Evolutionary conservation across 2,888 invertebrate genomes (phyloP), one percentile per base, ranked within the genome.

Genomic region (Pediacus dermestoides): DNA sequence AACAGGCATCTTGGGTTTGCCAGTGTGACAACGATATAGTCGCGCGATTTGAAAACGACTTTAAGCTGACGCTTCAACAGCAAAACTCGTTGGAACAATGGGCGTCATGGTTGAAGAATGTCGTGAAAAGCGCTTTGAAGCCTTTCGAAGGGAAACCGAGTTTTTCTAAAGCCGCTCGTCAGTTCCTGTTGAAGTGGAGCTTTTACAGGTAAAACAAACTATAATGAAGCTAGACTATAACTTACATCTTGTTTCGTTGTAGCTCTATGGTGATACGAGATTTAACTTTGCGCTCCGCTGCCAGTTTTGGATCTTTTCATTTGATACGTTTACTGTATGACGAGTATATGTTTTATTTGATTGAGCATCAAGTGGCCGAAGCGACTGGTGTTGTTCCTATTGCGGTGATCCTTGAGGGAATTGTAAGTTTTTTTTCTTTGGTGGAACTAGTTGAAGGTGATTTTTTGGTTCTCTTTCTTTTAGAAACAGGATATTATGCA

Each of bases 281-380:
- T 72, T 78, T 99, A 49, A 99, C 97, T 27, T 75, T 97, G 48
- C 75, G 92, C 55, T 95, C 95, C 43, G 97, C 99, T 22, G 91
- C 95, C 12, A 95, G 95, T 70, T 99, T 99, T 74, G 99, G 99
- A 34, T 95, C 95, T 50, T 99, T 99, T 76, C 99, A 99, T 74
- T 79, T 99, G 55, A 91, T 99, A 61, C 85, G 97, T 28, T 78
- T 99, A 61, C 79, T 99, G 40, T 99, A 95, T 70, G 97, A 99
- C 72, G 99, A 99, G 72, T 99, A 96, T 72, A 96, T 99, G 88
- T 94, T 95, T 74, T 97, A 93, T 72, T 77, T 97, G 59, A 90
- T 99, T 57, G 97, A 99, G 73, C 92, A 94, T 62, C 88, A 91
- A 70, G 94, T 97, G 16, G 95, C 97, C 25, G 80, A 84, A 63